Base-by-base conservation (phyloP, 2,113 vertebrate species). In the Columbina picui region DNA sequence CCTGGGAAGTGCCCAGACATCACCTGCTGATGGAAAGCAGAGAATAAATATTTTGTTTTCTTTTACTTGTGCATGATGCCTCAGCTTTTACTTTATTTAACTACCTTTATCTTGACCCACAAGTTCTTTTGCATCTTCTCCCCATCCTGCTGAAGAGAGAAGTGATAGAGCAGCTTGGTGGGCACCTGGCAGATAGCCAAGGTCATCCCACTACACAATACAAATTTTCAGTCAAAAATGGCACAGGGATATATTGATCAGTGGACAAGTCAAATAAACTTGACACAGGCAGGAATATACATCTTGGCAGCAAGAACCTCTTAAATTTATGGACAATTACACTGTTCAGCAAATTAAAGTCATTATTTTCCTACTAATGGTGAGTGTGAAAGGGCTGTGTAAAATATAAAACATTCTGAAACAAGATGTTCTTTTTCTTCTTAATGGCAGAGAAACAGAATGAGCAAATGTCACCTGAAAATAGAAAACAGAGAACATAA, bases 41-140 rank as follows among this genome's bases (percentile, higher is more conserved):
- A 75, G 26, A 55, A 49, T 36, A 63, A 30, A 55, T 19, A 9
- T 63, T 63, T 34, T n/a, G 26, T 55, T 84, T 90, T 77, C 41
- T 21, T 27, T 63, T 55, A 6, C 34, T 49, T 61, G 25, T 2
- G 2, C 14, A 26, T 22, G 12, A 0, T 2, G 6, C 3, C 14
- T 75, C 69, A 52, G 17, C 14, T 83, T 70, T 70, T 34, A 11
- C 61, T 67, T 76, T 57, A 25, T 21, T 39, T 29, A 26, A 11
- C 20, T 43, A 3, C 23, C 45, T 61, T 45, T 55, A 39, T 47
- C 50, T 55, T 47, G 30, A 39, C 23, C 19, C 36, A 34, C 1
- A 1, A 52, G 8, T 43, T 79, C 12, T 79, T 79, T 63, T 79
- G 23, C 14, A n/a, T 32, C 41, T 74, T 68, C 43, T 67, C 45